Evolutionary conservation across 2,113 vertebrate species (phyloP).

Genomic region (Callipepla californica): DNA sequence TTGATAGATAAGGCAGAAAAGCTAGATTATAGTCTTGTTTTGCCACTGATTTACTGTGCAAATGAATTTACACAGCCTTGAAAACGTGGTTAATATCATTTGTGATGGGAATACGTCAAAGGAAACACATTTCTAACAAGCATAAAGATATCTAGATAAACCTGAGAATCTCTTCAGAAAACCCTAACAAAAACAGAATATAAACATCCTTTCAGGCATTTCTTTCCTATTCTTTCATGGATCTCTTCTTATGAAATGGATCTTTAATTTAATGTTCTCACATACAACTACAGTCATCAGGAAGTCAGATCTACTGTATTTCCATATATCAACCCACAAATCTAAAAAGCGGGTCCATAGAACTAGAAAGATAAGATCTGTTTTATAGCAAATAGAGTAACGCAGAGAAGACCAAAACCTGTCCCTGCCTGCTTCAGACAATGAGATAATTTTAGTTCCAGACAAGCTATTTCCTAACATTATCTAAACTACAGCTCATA

Average conservation of each 20-base stretch:
- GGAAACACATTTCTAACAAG: constrained; percentile 1
- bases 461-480: constrained; percentile 61
- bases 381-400: constrained; percentile 32
- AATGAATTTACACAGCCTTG: background rate
- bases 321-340: background rate
- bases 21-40: background rate
- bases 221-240: background rate
- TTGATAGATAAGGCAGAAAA: background rate
- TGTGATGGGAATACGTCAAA: background rate
- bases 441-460: constrained; percentile 66
- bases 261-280: background rate
- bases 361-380: constrained; percentile 42
- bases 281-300: constrained; percentile 2
- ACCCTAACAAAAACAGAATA: background rate
- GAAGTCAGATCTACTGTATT: background rate
- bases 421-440: constrained; percentile 56
- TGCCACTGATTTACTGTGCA: background rate
- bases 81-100: background rate
- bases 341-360: background rate
- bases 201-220: background rate
- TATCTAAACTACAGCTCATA: constrained; percentile 70
- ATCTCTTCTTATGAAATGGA: background rate
- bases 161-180: background rate
- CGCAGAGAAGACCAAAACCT: constrained; percentile 35
- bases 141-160: background rate